phyloP scores from a whole-genome alignment of 1,140 invertebrate species.

The Heliconius melpomene region DNA sequence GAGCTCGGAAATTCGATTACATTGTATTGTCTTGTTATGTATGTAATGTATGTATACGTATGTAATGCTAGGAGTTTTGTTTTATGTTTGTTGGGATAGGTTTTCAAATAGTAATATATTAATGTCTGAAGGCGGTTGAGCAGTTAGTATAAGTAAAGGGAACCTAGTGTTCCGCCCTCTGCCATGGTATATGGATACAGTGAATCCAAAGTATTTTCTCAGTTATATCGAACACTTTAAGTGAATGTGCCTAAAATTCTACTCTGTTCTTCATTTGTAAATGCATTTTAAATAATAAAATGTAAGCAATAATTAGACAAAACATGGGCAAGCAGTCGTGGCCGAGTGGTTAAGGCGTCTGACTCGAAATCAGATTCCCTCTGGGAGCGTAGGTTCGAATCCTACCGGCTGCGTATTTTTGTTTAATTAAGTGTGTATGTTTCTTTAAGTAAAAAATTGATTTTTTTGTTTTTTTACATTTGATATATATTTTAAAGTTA shows the following conservation, averaged over 20 bases:
- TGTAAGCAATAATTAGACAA: background rate
- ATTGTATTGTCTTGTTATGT: background rate
- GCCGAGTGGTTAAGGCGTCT: slow-evolving; percentile 93
- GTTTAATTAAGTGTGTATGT: no score
- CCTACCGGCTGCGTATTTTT: slow-evolving; percentile 87
- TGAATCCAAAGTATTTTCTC: background rate
- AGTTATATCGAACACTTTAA: background rate
- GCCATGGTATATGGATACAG: no score
- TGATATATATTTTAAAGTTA: no score
- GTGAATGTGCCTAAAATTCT: background rate
- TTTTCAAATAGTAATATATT: no score
- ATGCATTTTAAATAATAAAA: background rate
- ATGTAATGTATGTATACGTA: no score
- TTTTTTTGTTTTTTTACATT: no score
- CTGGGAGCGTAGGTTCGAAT: slow-evolving; percentile 93
- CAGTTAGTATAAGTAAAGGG: no score
- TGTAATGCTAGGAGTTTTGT: background rate
- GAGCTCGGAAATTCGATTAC: background rate
- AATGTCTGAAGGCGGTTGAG: no score
- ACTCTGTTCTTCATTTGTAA: background rate
- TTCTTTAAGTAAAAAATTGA: no score
- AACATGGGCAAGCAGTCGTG: slow-evolving; percentile 83
- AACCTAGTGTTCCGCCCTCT: no score
- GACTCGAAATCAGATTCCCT: slow-evolving; percentile 93
- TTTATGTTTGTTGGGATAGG: background rate